A percentile compares a stretch with the other conserved stretches of the same genome.
Evolutionary conservation across 2,113 vertebrate species (phyloP).

Genomic region (Rhinoderma darwinii): DNA sequence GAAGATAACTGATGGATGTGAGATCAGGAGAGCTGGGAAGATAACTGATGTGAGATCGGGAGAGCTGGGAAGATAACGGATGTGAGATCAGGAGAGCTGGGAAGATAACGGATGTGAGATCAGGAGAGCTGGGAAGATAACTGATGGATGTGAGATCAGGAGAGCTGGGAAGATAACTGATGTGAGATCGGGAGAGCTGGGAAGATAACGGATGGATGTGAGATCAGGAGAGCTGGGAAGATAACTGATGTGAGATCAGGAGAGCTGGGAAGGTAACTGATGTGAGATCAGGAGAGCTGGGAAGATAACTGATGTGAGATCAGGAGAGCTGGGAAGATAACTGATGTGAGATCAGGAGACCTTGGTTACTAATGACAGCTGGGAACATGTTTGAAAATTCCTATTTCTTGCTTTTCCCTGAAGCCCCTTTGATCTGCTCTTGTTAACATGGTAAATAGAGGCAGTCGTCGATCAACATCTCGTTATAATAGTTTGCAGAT

Average conservation of each 20-base stretch:
- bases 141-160: neutral
- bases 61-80: slow-evolving; percentile 33
- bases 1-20: neutral
- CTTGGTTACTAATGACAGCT: slow-evolving; percentile 41
- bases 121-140: slow-evolving; percentile 2
- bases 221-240: slow-evolving; percentile 14
- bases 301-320: neutral
- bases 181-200: slow-evolving; percentile 36
- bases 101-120: neutral
- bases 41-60: too few relatives aligned
- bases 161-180: slow-evolving; percentile 29
- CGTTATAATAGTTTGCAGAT: slow-evolving; percentile 17
- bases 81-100: too few relatives aligned
- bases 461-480: neutral
- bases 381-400: slow-evolving; percentile 31
- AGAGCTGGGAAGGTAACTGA: slow-evolving; percentile 33
- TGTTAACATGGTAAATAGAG: slow-evolving; percentile 38
- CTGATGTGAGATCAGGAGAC: slow-evolving; percentile 1
- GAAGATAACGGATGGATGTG: neutral
- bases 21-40: slow-evolving; percentile 14
- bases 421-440: slow-evolving; percentile 36
- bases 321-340: slow-evolving; percentile 2
- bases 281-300: too few relatives aligned
- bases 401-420: neutral
- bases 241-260: too few relatives aligned